A percentile compares a stretch with the other conserved stretches of the same genome.
Conservation (phyloP, 2,888 invertebrate species). For the Drosophila merina region DNA sequence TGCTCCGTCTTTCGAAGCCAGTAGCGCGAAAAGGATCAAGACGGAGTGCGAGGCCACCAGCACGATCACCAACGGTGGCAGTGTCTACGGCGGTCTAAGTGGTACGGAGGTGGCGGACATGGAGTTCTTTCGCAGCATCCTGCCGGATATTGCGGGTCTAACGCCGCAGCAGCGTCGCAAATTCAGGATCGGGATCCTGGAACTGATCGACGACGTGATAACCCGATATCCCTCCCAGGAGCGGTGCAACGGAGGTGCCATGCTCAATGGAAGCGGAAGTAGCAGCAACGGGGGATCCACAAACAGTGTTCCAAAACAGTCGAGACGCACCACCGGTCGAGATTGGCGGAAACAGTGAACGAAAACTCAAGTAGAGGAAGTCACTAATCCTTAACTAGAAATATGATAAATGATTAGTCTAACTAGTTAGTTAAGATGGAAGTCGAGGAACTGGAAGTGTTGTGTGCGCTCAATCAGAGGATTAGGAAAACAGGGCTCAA, state of each 20-base stretch:
- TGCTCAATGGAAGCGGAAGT: conserved; percentile 40
- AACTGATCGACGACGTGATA: conserved; percentile 84
- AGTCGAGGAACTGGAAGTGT: conserved; percentile 31
- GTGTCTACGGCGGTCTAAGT: conserved; percentile 56
- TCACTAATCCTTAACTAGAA: conserved; percentile 41
- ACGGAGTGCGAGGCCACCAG: conserved; percentile 78
- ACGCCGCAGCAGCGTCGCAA: conserved; percentile 85
- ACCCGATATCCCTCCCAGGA: conserved; percentile 78
- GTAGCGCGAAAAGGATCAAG: conserved; percentile 77
- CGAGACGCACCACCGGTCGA: conserved; percentile 62
- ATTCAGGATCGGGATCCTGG: conserved; percentile 85
- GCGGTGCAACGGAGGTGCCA: conserved; percentile 41
- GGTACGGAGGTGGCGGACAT: conserved; percentile 79
- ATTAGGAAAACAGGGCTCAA: conserved; percentile 38
- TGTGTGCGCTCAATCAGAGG: conserved; percentile 66
- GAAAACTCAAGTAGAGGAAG: not conserved
- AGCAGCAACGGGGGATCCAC: conserved; percentile 17
- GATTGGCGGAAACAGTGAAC: conserved; percentile 69
- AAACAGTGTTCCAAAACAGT: conserved; percentile 31
- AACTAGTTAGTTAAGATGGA: conserved; percentile 15
- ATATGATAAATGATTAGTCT: conserved; percentile 14
- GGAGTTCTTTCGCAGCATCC: conserved; percentile 85
- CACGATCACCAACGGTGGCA: conserved; percentile 52
- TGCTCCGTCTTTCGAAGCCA: conserved; percentile 40
- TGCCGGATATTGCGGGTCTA: conserved; percentile 85